phyloP scores from a whole-genome alignment of 2,888 invertebrate genomes.

The Agrochola litura region DNA sequence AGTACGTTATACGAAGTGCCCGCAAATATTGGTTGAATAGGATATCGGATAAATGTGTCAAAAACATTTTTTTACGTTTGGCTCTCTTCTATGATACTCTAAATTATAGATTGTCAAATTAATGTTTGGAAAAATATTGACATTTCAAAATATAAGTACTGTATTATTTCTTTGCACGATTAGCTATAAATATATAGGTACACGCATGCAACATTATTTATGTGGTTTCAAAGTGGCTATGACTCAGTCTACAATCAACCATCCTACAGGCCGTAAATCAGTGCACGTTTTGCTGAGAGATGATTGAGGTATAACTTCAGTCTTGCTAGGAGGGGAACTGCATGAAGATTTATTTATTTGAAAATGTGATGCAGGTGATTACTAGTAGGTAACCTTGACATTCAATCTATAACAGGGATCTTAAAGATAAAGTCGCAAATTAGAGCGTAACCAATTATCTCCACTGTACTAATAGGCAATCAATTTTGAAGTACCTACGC shows the following conservation, averaged over 20 bases:
- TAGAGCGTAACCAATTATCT: not conserved
- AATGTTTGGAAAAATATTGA: not conserved
- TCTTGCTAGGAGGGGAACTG: slow-evolving; percentile 18
- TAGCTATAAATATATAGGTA: no score
- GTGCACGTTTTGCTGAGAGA: slow-evolving; percentile 18
- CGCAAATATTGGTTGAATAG: not conserved
- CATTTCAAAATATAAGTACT: not conserved
- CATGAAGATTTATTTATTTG: slow-evolving; percentile 38
- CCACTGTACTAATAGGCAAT: slow-evolving; percentile 37
- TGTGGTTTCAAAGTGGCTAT: not conserved
- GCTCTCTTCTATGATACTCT: not conserved
- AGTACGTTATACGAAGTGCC: not conserved
- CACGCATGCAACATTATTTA: slow-evolving; percentile 23
- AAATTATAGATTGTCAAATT: no score
- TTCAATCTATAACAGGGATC: not conserved
- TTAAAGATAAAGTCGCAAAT: slow-evolving; percentile 6
- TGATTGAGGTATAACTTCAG: slow-evolving; percentile 24
- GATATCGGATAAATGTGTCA: not conserved
- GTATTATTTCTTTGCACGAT: not conserved
- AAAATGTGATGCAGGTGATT: not conserved
- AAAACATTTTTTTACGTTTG: not conserved
- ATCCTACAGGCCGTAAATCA: slow-evolving; percentile 25
- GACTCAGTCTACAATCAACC: slow-evolving; percentile 16
- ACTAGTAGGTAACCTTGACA: slow-evolving; percentile 28
- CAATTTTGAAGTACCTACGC: slow-evolving; percentile 45